These are phyloP conservation scores for Aphodius granarius DNA, from an alignment of 2,888 invertebrate genomes.

Conservation along the genomic window DNA sequence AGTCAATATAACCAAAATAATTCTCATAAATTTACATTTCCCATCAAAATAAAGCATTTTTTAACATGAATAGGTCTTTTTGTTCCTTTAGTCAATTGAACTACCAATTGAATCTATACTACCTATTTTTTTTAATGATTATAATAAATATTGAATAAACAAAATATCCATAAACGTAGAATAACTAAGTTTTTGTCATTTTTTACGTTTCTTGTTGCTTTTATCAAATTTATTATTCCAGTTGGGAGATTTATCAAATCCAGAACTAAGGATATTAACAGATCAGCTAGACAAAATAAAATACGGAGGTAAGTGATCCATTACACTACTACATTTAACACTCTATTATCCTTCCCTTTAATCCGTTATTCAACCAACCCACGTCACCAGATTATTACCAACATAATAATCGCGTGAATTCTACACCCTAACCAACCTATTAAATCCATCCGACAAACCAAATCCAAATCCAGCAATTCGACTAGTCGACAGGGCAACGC, in stretches of 20 bases:
- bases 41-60: too few relatives aligned
- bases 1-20: too few relatives aligned
- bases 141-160: too few relatives aligned
- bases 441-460: background rate
- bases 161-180: too few relatives aligned
- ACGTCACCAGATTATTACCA: background rate
- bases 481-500: background rate
- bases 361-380: background rate
- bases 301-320: conserved; percentile 76
- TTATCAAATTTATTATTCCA: conserved; percentile 57
- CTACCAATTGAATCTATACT: too few relatives aligned
- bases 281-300: conserved; percentile 91
- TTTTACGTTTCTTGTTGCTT: too few relatives aligned
- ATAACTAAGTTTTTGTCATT: too few relatives aligned
- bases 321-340: background rate
- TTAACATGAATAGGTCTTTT: too few relatives aligned
- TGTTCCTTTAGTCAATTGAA: too few relatives aligned
- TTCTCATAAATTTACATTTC: too few relatives aligned
- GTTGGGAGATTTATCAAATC: conserved; percentile 91
- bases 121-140: background rate
- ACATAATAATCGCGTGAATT: background rate
- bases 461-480: background rate
- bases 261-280: conserved; percentile 86
- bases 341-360: background rate
- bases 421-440: background rate